Evolutionary conservation across 2,113 vertebrate genomes (phyloP).

Genomic region (Setophaga petechia): DNA sequence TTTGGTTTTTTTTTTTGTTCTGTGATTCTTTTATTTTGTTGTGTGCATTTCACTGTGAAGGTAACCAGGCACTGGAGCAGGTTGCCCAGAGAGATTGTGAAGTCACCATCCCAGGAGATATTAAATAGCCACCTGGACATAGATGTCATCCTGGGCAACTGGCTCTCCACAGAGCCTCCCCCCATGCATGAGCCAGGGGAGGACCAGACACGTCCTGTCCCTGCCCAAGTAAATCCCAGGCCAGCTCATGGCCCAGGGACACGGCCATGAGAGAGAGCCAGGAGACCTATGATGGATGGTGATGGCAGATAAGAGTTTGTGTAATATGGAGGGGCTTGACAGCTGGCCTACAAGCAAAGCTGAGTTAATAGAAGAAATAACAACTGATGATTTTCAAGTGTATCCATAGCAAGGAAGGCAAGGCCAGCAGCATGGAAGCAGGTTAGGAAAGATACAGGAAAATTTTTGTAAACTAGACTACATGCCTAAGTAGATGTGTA

Average conservation of each 20-base stretch:
- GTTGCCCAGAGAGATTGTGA: not conserved
- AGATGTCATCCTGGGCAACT: not conserved
- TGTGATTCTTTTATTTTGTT: not conserved
- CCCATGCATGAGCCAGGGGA: not conserved
- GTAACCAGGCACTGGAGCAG: not conserved
- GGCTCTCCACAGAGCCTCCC: not conserved
- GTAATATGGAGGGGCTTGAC: too few species aligned
- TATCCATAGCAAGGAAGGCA: too few species aligned
- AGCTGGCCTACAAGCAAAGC: too few species aligned
- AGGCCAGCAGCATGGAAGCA: too few species aligned
- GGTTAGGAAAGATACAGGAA: too few species aligned
- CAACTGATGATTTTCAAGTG: too few species aligned
- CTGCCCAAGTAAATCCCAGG: not conserved
- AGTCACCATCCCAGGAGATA: not conserved
- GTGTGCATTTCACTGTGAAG: not conserved
- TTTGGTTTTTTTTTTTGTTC: not conserved
- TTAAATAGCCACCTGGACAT: not conserved
- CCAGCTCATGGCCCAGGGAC: not conserved
- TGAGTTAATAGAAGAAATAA: too few species aligned
- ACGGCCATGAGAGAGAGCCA: not conserved
- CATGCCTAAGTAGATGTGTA: too few species aligned
- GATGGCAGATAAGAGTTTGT: fast-evolving
- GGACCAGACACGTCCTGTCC: not conserved
- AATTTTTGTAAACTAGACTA: too few species aligned
- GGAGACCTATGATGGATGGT: not conserved